A percentile compares a stretch with the other conserved stretches of the same genome.
Conservation (phyloP, 2,113 vertebrate species). For the Pelmatolapia mariae region DNA sequence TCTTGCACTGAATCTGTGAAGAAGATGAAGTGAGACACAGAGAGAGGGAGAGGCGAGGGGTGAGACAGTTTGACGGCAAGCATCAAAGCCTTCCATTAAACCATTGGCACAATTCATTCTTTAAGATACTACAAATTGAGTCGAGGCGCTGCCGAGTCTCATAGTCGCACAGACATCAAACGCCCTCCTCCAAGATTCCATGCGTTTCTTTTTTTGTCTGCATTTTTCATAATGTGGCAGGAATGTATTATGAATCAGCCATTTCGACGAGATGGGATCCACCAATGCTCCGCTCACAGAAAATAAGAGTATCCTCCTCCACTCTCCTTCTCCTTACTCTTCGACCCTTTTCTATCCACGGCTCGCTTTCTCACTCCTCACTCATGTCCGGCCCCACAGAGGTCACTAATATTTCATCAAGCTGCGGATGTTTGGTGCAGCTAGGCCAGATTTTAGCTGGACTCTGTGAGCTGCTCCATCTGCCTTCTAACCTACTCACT, state of each 20-base stretch:
- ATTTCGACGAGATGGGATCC: neutral
- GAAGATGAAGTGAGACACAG: slow-evolving; percentile 39
- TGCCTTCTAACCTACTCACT: slow-evolving; percentile 34
- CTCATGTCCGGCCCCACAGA: neutral
- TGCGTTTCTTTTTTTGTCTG: neutral
- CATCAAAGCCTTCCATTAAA: slow-evolving; percentile 59
- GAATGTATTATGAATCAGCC: slow-evolving; percentile 9
- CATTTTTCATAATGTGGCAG: neutral
- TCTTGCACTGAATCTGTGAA: slow-evolving; percentile 95
- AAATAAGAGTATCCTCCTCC: neutral
- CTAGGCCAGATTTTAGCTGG: neutral
- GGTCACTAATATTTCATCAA: slow-evolving; percentile 36
- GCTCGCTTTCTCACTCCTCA: neutral
- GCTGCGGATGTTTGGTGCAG: neutral
- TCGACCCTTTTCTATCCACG: neutral
- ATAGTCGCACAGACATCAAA: slow-evolving; percentile 21
- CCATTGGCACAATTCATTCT: slow-evolving; percentile 35
- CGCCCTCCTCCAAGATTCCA: neutral
- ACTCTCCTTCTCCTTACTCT: neutral
- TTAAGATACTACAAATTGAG: slow-evolving; percentile 29
- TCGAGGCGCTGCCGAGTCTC: neutral
- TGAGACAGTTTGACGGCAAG: slow-evolving; percentile 41
- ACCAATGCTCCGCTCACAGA: neutral
- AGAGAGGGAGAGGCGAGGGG: slow-evolving; percentile 13
- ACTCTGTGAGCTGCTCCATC: neutral